Percentiles rank a stretch among this genome's conserved stretches.
phyloP scores from a whole-genome alignment of 2,113 vertebrate genomes.

The Mirounga angustirostris region DNA sequence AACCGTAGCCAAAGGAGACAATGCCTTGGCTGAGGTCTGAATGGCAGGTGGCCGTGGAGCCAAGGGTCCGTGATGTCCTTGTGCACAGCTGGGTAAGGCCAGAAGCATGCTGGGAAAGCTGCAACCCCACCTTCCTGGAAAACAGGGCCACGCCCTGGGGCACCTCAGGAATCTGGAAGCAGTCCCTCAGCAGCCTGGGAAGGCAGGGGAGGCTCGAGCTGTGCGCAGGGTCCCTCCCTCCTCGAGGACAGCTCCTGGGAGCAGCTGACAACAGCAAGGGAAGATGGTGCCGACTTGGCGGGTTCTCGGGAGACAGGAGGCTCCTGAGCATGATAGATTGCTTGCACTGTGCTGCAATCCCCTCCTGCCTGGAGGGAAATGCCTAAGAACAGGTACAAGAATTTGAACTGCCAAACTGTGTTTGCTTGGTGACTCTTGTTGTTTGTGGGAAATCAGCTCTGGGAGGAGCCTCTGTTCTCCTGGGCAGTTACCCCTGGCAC shows the following conservation, averaged over 20 bases:
- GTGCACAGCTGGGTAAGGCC: not conserved
- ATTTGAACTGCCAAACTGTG: conserved; percentile 38
- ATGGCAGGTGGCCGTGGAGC: not conserved
- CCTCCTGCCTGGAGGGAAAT: conserved; percentile 60
- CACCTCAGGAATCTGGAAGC: not conserved
- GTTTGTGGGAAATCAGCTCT: not conserved
- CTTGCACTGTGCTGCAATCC: not conserved
- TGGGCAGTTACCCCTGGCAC: not conserved
- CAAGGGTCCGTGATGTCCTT: not conserved
- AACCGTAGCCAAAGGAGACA: not conserved
- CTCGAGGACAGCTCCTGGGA: not conserved
- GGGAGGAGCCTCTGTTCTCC: conserved; percentile 41
- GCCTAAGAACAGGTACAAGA: conserved; percentile 64
- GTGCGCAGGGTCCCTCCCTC: not conserved
- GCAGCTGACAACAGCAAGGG: not conserved
- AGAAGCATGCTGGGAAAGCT: not conserved
- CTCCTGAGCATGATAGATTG: conserved; percentile 51
- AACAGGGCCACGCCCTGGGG: not conserved
- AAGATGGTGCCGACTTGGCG: not conserved
- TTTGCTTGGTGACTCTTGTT: conserved; percentile 44
- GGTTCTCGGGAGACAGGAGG: not conserved
- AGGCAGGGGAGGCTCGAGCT: not conserved
- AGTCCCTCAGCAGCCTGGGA: not conserved
- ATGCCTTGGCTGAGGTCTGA: not conserved
- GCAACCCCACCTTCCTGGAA: not conserved